Evolutionary conservation across 2,113 vertebrate genomes (phyloP).

Genomic region (Meleagris gallopavo): DNA sequence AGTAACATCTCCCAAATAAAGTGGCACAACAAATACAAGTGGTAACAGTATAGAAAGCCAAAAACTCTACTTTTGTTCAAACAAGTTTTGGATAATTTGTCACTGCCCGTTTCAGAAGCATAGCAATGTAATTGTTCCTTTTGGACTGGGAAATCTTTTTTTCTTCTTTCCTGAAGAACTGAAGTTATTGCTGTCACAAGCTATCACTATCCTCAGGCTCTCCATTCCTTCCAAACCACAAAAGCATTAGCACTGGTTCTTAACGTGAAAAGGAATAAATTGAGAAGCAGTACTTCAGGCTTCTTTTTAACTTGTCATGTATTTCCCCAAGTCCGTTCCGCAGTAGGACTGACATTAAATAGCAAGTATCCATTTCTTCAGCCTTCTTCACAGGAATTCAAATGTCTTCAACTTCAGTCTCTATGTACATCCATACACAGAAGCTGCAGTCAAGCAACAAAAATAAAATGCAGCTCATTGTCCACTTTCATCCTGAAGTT

Average conservation of each 20-base stretch:
- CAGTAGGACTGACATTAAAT: neutral
- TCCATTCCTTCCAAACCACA: neutral
- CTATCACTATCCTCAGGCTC: neutral
- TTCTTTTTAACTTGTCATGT: neutral
- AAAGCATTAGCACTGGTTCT: neutral
- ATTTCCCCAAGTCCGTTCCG: neutral
- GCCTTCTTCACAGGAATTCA: neutral
- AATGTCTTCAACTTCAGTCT: neutral
- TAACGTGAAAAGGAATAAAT: neutral
- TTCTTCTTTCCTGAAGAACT: neutral
- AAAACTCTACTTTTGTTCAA: neutral
- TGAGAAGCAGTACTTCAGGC: neutral
- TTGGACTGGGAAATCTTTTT: neutral
- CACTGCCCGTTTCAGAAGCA: neutral
- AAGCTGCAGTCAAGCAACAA: neutral
- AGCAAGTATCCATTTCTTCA: neutral
- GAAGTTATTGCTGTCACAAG: neutral
- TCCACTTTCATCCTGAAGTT: neutral
- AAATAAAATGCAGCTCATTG: fast-evolving
- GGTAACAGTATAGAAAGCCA: neutral
- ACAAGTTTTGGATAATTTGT: neutral
- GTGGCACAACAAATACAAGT: neutral
- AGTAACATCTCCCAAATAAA: neutral
- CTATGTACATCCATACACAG: neutral
- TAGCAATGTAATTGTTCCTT: neutral